Conservation (phyloP, 2,797 vertebrate species). For the Pagetopsis macropterus region DNA sequence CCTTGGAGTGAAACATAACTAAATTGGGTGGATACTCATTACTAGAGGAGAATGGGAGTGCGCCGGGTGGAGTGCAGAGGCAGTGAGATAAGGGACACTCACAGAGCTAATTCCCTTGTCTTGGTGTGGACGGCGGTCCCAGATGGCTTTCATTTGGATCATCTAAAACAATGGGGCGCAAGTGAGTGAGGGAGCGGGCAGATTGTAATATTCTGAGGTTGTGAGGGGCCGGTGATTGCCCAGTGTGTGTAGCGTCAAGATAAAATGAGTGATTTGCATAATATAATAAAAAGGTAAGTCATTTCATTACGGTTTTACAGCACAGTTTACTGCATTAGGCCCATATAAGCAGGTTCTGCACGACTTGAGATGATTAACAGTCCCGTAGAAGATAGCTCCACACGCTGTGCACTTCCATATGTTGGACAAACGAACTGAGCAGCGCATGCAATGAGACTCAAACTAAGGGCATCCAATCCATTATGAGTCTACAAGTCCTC, state of each 20-base stretch:
- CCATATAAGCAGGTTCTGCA: slow-evolving; percentile 63
- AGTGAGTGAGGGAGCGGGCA: slow-evolving; percentile 37
- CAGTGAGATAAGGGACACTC: slow-evolving; percentile 83
- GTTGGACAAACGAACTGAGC: slow-evolving; percentile 57
- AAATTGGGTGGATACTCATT: slow-evolving; percentile 87
- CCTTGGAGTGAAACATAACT: slow-evolving; percentile 74
- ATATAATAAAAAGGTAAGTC: slow-evolving; percentile 55
- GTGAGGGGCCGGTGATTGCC: slow-evolving; percentile 55
- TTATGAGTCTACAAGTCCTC: slow-evolving; percentile 39
- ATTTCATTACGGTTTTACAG: slow-evolving; percentile 57
- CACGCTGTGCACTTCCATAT: slow-evolving; percentile 57
- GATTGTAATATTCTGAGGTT: slow-evolving; percentile 64
- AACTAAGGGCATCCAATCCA: slow-evolving; percentile 54
- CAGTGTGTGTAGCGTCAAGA: slow-evolving; percentile 58
- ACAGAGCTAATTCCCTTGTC: slow-evolving; percentile 84
- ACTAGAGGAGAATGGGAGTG: slow-evolving; percentile 81
- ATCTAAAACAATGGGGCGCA: slow-evolving; percentile 76
- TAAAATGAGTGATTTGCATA: slow-evolving; percentile 73
- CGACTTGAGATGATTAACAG: slow-evolving; percentile 72
- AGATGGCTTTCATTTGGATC: slow-evolving; percentile 81
- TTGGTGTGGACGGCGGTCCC: slow-evolving; percentile 73
- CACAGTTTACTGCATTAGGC: slow-evolving; percentile 31
- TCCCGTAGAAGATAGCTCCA: slow-evolving; percentile 58
- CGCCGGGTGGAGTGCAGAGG: slow-evolving; percentile 78
- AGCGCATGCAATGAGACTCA: slow-evolving; percentile 38